Evolutionary conservation across 2,113 vertebrate genomes (phyloP), one percentile per base, ranked within the genome.

Genomic region (Ophthalmolycus amberensis): DNA sequence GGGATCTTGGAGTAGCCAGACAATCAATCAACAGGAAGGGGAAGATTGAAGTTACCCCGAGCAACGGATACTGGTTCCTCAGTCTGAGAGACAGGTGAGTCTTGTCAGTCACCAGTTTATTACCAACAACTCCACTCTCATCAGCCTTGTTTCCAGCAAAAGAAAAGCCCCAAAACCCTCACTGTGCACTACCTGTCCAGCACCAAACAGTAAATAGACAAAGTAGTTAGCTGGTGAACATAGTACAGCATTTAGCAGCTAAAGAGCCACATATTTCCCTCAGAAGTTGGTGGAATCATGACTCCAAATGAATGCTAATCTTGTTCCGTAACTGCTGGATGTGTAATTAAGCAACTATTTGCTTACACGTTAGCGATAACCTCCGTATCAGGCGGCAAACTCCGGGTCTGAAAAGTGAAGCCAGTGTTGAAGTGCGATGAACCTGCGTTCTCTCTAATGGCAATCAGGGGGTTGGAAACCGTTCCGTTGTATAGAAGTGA

Each of bases 51-150:
- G 82, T 95, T 6, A 94, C 77, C 3, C 95, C 95, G 0, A 84
- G 80, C 71, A 93, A 94, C 2, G 94, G 95, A 46, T 95, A 91
- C 90, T 95, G 94, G 94, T 95, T 95, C 84, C 93, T 95, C 42
- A 95, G 93, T 82, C 86, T 95, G 11, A 89, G 94, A 85, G 91
- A 95, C 89, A 94, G 87, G 93, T 93, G 58, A 80, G 91, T 85
- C 15, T 9, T 18, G 1, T 29, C 46, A 6, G 6, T 48, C 15
- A n/a, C 67, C 37, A n/a, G 29, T 60, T 18, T 7, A 59, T 56
- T 20, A 10, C 4, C 37, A 6, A 29, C 56, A 59, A 59, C 8
- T 18, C 32, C 32, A 1, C 18, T 37, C 8, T 63, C 60, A 34
- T 20, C 15, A 32, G 29, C 29, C 27, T 14, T 9, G 14, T 16